A percentile compares a stretch with the other conserved stretches of the same genome.
Evolutionary conservation across 2,113 vertebrate genomes (phyloP).

Genomic region (Parus major): DNA sequence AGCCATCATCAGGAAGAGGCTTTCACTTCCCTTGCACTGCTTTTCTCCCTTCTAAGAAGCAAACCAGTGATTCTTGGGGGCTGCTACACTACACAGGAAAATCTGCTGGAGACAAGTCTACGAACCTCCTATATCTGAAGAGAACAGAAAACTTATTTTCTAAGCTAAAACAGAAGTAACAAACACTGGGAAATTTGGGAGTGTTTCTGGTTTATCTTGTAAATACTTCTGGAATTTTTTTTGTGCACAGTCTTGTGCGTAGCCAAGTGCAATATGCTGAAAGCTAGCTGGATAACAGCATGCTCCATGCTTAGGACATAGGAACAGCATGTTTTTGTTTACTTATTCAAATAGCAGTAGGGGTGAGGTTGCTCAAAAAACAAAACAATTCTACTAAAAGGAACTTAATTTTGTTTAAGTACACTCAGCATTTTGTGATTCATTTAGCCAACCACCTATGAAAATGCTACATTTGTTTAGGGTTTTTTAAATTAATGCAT

Average conservation of each 20-base stretch:
- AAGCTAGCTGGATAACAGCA: conserved; percentile 44
- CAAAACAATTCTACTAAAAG: neutral
- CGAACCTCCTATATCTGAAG: neutral
- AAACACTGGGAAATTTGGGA: neutral
- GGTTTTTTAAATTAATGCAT: accelerated
- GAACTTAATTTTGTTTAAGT: neutral
- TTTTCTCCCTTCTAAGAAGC: neutral
- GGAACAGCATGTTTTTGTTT: conserved; percentile 48
- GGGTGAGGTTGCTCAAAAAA: neutral
- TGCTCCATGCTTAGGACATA: neutral
- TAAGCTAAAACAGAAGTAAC: neutral
- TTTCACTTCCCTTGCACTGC: neutral
- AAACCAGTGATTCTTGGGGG: neutral
- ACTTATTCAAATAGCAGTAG: conserved; percentile 41
- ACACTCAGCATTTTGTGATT: neutral
- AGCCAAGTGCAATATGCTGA: conserved; percentile 54
- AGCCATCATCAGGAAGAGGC: neutral
- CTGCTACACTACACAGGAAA: neutral
- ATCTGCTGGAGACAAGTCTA: neutral
- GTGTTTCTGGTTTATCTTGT: neutral
- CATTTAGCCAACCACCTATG: neutral
- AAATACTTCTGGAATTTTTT: neutral
- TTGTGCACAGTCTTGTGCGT: neutral
- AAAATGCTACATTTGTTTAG: neutral
- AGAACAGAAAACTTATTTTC: neutral